These are phyloP conservation scores for Melopsittacus undulatus DNA, from an alignment of 2,797 vertebrate species.

Conservation along the genomic window DNA sequence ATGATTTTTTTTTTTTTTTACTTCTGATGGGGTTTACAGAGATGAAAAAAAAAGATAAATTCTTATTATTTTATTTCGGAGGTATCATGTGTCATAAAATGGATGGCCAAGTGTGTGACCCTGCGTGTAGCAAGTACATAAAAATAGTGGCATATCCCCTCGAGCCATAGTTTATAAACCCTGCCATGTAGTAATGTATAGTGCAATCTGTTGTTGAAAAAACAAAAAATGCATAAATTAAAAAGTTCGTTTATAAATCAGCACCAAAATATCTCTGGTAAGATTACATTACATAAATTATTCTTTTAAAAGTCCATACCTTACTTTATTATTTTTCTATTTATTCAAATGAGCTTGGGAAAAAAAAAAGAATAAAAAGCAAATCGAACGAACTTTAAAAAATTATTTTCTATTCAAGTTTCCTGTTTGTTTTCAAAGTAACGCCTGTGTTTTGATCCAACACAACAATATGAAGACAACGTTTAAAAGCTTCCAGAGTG, in stretches of 20 bases:
- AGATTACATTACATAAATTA: slow-evolving; percentile 78
- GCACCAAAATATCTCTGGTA: slow-evolving; percentile 72
- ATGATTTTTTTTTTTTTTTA: slow-evolving; percentile 15
- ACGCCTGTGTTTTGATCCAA: slow-evolving; percentile 64
- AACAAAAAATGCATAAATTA: slow-evolving; percentile 78
- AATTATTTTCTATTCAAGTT: slow-evolving; percentile 78
- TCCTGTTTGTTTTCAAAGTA: slow-evolving; percentile 64
- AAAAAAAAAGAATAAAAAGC: slow-evolving; percentile 58
- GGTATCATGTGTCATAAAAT: slow-evolving; percentile 71
- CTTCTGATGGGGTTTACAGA: slow-evolving; percentile 73
- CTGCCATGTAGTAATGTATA: slow-evolving; percentile 76
- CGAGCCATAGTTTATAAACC: slow-evolving; percentile 77
- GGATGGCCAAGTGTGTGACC: slow-evolving; percentile 60
- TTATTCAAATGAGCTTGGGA: slow-evolving; percentile 70
- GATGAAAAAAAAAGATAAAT: neutral
- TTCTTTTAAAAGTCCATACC: slow-evolving; percentile 63
- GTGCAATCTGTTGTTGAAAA: slow-evolving; percentile 79
- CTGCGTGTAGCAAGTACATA: slow-evolving; percentile 73
- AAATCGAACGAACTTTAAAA: slow-evolving; percentile 70
- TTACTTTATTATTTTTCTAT: slow-evolving; percentile 62
- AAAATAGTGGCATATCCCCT: slow-evolving; percentile 74
- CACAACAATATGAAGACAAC: slow-evolving; percentile 73
- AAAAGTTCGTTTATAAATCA: slow-evolving; percentile 73
- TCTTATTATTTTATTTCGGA: slow-evolving; percentile 57
- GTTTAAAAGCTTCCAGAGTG: slow-evolving; percentile 74